Percentiles rank a stretch among this genome's conserved stretches.
phyloP scores from a whole-genome alignment of 2,888 invertebrate species.

The Stenurella melanura region DNA sequence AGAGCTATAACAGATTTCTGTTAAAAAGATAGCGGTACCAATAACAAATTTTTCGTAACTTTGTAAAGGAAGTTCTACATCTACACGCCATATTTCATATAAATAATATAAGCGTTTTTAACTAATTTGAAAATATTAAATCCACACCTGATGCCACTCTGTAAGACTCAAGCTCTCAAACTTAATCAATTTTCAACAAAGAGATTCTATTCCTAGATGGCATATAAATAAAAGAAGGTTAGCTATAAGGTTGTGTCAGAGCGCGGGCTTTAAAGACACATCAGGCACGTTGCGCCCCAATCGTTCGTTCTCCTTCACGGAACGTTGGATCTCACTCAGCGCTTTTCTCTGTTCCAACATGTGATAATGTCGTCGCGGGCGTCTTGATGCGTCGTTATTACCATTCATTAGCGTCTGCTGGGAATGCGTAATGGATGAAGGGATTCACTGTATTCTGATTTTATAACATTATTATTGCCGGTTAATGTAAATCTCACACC shows the following conservation, averaged over 20 bases:
- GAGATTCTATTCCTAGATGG: constrained; percentile 18
- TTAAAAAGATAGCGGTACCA: too few relatives aligned
- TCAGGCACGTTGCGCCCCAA: constrained; percentile 15
- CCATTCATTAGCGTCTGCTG: constrained; percentile 64
- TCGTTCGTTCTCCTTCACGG: constrained; percentile 29
- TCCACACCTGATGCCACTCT: constrained; percentile 5
- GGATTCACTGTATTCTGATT: constrained; percentile 48
- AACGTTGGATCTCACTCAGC: constrained; percentile 44
- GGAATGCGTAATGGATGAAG: constrained; percentile 63
- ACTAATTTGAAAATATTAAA: constrained; percentile 6
- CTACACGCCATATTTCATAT: too few relatives aligned
- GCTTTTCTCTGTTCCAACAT: constrained; percentile 37
- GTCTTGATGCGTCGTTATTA: constrained; percentile 63
- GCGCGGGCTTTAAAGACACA: background rate
- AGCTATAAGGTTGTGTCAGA: background rate
- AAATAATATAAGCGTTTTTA: background rate
- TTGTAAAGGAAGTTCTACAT: too few relatives aligned
- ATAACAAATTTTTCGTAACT: too few relatives aligned
- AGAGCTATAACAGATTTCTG: too few relatives aligned
- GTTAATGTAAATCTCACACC: constrained; percentile 16
- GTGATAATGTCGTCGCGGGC: constrained; percentile 62
- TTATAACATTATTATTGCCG: constrained; percentile 51
- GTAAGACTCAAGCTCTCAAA: background rate
- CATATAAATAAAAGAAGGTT: constrained; percentile 27
- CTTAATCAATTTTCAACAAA: constrained; percentile 23